Conservation (phyloP, 2,888 invertebrate genomes). For the Amiota mariae region DNA sequence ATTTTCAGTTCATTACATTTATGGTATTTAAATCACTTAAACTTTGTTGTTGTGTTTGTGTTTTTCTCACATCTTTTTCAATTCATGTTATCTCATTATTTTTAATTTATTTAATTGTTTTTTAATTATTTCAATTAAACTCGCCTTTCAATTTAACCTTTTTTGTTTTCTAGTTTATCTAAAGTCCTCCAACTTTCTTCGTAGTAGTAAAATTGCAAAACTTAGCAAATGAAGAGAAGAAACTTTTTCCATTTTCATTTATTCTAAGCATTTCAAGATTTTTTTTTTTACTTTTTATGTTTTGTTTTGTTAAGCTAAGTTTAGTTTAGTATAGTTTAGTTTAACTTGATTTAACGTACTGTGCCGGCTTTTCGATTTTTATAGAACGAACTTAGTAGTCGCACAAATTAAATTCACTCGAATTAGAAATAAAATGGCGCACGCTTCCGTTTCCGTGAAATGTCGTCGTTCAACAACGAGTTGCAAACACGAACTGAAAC, state of each 20-base stretch:
- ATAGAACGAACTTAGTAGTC: background rate
- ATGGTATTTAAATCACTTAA: too few species aligned
- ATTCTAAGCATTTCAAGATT: background rate
- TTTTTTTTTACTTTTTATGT: conserved; percentile 5
- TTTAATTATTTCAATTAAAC: conserved; percentile 1
- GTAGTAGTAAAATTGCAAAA: background rate
- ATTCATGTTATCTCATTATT: background rate
- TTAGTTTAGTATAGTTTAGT: conserved; percentile 36
- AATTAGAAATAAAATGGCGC: background rate
- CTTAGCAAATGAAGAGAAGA: too few species aligned
- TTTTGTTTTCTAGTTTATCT: background rate
- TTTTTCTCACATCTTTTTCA: too few species aligned
- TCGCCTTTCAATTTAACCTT: background rate
- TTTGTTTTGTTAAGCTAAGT: conserved; percentile 25
- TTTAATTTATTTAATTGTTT: background rate
- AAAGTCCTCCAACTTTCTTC: background rate
- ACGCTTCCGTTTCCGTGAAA: conserved; percentile 41
- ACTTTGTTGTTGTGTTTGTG: too few species aligned
- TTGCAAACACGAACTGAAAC: conserved; percentile 55
- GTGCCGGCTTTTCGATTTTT: background rate
- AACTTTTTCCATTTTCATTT: too few species aligned
- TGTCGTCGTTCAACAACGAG: conserved; percentile 52
- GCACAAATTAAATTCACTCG: background rate
- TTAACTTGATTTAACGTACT: conserved; percentile 37
- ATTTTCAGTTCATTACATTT: conserved; percentile 5